Evolutionary conservation across 2,113 vertebrate genomes (phyloP).

Genomic region (Balaeniceps rex): DNA sequence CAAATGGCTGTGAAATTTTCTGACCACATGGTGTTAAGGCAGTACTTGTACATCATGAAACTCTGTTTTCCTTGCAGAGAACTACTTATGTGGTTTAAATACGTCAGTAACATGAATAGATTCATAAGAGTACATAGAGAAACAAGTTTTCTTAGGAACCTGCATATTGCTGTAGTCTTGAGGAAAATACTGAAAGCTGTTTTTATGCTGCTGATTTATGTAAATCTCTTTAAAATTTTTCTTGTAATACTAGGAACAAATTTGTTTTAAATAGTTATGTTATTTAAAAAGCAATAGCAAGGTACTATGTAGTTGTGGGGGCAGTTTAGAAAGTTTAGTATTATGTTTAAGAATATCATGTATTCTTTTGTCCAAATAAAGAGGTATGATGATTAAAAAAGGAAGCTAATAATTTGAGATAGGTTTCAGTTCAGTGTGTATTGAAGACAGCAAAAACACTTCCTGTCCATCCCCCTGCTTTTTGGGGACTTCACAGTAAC

Average conservation of each 20-base stretch:
- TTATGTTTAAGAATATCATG: neutral
- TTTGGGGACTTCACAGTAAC: neutral
- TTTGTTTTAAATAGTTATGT: neutral
- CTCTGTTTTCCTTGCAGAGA: constrained; percentile 44
- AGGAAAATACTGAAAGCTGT: neutral
- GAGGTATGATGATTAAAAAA: neutral
- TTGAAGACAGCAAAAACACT: neutral
- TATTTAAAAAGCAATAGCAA: neutral
- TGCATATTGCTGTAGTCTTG: neutral
- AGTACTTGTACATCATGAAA: neutral
- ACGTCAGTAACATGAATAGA: constrained; percentile 14
- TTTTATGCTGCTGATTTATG: neutral
- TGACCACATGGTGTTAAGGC: neutral
- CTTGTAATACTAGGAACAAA: neutral
- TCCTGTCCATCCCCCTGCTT: neutral
- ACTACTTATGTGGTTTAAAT: constrained; percentile 35
- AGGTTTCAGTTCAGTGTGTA: neutral
- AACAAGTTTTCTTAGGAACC: constrained; percentile 12
- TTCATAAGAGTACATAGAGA: neutral
- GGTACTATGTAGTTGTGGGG: neutral
- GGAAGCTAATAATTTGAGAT: neutral
- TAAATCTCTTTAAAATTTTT: neutral
- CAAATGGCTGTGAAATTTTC: neutral
- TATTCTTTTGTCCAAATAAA: neutral
- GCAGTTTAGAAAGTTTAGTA: neutral